Percentiles rank a stretch among this genome's conserved stretches.
Evolutionary conservation across 2,888 invertebrate species (phyloP).

Genomic region (Boloria euphrosyne): DNA sequence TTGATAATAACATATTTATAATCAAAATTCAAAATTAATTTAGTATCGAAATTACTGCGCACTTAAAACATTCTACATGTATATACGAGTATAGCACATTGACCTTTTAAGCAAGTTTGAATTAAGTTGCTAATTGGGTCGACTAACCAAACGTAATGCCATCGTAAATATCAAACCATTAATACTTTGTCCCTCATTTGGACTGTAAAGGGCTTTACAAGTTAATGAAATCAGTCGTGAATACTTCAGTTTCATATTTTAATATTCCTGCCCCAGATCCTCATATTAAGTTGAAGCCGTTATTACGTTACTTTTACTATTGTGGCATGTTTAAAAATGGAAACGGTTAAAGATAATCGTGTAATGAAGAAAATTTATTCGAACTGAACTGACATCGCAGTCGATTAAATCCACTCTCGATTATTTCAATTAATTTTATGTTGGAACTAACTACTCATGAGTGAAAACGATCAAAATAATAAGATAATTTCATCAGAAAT

Average conservation of each 20-base stretch:
- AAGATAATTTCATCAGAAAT: too few species aligned
- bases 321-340: slow-evolving; percentile 23
- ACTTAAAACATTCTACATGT: background rate
- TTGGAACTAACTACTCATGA: slow-evolving; percentile 22
- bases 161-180: slow-evolving; percentile 8
- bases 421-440: slow-evolving; percentile 19
- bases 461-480: background rate
- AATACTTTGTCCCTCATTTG: slow-evolving; percentile 5
- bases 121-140: slow-evolving; percentile 4
- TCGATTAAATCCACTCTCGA: slow-evolving; percentile 28
- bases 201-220: slow-evolving; percentile 4
- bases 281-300: slow-evolving; percentile 13
- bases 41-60: too few species aligned
- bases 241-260: slow-evolving; percentile 17
- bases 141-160: slow-evolving; percentile 6
- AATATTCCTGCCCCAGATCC: slow-evolving; percentile 10
- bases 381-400: slow-evolving; percentile 24
- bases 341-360: slow-evolving; percentile 30
- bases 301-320: slow-evolving; percentile 22
- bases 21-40: background rate
- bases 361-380: slow-evolving; percentile 28
- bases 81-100: background rate
- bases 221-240: slow-evolving; percentile 16
- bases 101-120: slow-evolving; percentile 1
- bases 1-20: background rate